Conservation (phyloP, 2,888 invertebrate species). For the Pammene aurita region DNA sequence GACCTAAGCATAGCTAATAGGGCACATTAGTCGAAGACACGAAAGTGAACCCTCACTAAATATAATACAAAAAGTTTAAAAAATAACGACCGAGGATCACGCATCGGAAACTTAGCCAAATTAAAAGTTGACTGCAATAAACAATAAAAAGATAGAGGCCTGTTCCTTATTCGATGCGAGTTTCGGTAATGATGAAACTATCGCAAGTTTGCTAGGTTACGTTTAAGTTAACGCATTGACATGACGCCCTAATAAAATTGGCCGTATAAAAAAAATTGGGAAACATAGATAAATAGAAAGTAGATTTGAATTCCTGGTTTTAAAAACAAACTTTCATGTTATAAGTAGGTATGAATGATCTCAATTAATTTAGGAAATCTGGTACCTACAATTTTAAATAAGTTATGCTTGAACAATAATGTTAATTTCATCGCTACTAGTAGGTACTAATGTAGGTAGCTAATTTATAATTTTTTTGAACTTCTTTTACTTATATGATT, state of each 20-base stretch:
- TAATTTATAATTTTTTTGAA: too few relatives aligned
- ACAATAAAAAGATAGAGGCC: slow-evolving; percentile 76
- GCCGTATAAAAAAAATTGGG: too few relatives aligned
- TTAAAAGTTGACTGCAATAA: slow-evolving; percentile 82
- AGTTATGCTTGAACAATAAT: too few relatives aligned
- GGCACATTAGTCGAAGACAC: slow-evolving; percentile 74
- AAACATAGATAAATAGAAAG: too few relatives aligned
- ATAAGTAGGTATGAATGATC: background rate
- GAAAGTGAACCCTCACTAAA: slow-evolving; percentile 69
- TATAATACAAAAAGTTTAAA: slow-evolving; percentile 67
- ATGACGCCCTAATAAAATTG: slow-evolving; percentile 4
- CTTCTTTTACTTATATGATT: too few relatives aligned
- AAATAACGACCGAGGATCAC: slow-evolving; percentile 76
- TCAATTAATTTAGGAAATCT: too few relatives aligned
- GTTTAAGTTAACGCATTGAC: slow-evolving; percentile 31
- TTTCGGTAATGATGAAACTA: slow-evolving; percentile 59
- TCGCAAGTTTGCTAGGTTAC: slow-evolving; percentile 53
- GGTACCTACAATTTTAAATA: too few relatives aligned
- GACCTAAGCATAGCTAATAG: slow-evolving; percentile 64
- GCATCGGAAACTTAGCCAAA: slow-evolving; percentile 78
- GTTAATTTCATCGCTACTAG: too few relatives aligned
- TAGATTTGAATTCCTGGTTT: too few relatives aligned
- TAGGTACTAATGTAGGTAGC: too few relatives aligned
- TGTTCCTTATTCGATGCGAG: slow-evolving; percentile 67
- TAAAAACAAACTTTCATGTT: too few relatives aligned